phyloP scores from a whole-genome alignment of 1,140 invertebrate species.

The Brachionus asplanchnoidis region DNA sequence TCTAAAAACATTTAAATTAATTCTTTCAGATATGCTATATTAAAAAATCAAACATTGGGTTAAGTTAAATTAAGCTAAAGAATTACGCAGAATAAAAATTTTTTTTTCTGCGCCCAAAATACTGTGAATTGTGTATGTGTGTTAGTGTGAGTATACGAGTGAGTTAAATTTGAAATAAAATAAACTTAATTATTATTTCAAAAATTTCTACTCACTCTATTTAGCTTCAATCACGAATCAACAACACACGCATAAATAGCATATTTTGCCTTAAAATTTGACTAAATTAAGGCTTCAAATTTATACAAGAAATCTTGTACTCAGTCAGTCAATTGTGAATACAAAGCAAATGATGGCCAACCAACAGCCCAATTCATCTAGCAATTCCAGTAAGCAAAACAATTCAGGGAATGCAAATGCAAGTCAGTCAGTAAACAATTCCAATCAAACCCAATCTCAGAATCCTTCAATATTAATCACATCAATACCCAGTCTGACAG shows the following conservation, averaged over 20 bases:
- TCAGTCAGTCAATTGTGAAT: background rate
- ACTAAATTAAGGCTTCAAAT: background rate
- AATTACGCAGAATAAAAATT: background rate
- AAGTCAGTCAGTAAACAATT: background rate
- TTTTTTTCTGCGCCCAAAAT: background rate
- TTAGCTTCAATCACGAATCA: constrained; percentile 19
- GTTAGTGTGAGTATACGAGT: constrained; percentile 27
- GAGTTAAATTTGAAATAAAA: constrained; percentile 5
- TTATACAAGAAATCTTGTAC: background rate
- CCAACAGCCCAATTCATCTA: background rate
- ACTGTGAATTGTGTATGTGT: constrained; percentile 9
- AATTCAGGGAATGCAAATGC: background rate
- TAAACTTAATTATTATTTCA: constrained; percentile 13
- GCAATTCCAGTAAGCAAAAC: background rate
- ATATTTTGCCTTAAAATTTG: constrained; percentile 22
- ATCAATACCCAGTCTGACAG: background rate
- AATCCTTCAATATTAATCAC: background rate
- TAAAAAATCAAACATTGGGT: background rate
- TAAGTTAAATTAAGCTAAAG: background rate
- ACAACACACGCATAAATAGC: constrained; percentile 34
- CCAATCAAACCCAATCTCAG: background rate
- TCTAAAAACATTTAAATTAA: too few species aligned
- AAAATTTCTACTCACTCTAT: constrained; percentile 34
- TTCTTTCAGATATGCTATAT: too few species aligned
- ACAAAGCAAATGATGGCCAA: background rate